These are phyloP conservation scores for Cynodonichthys magdalenae DNA, from an alignment of 2,797 vertebrate genomes.

Conservation along the genomic window DNA sequence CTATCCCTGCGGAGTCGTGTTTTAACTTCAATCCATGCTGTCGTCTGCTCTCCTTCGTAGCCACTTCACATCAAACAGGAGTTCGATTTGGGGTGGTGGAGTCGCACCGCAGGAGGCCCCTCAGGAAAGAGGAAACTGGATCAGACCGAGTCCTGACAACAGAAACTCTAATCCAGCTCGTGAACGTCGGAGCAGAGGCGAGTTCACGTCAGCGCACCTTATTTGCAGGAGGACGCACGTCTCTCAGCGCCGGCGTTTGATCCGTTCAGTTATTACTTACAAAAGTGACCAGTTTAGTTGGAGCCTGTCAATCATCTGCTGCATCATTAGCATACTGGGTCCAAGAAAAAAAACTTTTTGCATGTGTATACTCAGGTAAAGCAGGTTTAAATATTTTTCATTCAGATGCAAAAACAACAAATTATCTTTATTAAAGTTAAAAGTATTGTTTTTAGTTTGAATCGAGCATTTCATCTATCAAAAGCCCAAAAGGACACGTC, in stretches of 20 bases:
- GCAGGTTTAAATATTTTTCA: no score
- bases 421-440: no score
- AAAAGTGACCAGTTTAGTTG: constrained; percentile 1
- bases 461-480: no score
- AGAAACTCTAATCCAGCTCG: neutral
- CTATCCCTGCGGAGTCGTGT: neutral
- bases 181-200: constrained; percentile 28
- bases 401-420: no score
- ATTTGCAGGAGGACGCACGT: neutral
- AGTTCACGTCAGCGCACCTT: neutral
- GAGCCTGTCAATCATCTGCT: neutral
- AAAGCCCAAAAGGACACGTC: no score
- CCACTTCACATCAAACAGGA: constrained; percentile 71
- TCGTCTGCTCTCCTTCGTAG: constrained; percentile 48
- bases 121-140: constrained; percentile 71
- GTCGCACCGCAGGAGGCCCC: constrained; percentile 31
- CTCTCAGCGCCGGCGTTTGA: neutral
- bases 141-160: constrained; percentile 38
- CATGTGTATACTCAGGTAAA: neutral
- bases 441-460: no score
- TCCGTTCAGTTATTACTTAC: neutral
- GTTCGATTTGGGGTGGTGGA: constrained; percentile 75
- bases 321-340: neutral
- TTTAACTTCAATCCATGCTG: neutral
- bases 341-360: neutral